Conservation (phyloP, 2,797 vertebrate genomes). For the Alcedo atthis region DNA sequence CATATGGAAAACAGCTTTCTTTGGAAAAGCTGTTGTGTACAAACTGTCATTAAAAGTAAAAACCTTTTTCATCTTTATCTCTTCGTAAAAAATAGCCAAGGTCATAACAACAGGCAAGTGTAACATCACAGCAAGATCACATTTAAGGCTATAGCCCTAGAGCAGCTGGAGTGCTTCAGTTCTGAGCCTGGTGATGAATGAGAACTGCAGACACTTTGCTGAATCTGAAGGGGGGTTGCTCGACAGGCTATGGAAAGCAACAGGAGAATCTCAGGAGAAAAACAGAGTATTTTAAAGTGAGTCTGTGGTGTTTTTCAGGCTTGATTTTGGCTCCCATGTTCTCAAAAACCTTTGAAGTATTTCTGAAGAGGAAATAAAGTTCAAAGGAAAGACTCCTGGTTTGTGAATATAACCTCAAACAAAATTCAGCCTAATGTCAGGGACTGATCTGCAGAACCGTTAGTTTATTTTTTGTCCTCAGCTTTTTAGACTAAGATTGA, state of each 20-base stretch:
- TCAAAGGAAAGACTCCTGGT: background rate
- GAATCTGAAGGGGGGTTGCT: background rate
- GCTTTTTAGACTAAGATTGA: background rate
- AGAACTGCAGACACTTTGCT: slow-evolving; percentile 3
- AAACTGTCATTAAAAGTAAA: slow-evolving; percentile 39
- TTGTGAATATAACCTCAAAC: background rate
- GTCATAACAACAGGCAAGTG: background rate
- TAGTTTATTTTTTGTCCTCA: background rate
- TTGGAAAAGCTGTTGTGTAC: background rate
- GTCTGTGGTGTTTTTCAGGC: background rate
- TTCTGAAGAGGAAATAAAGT: slow-evolving; percentile 6
- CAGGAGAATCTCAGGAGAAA: slow-evolving; percentile 27
- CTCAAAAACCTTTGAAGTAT: slow-evolving; percentile 35
- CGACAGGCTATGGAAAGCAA: slow-evolving; percentile 20
- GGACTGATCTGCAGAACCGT: background rate
- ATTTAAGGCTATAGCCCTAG: slow-evolving; percentile 12
- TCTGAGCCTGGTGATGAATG: slow-evolving; percentile 22
- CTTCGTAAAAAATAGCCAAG: slow-evolving; percentile 40
- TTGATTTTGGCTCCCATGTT: slow-evolving; percentile 2
- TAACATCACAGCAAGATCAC: slow-evolving; percentile 38
- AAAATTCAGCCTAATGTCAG: background rate
- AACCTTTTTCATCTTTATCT: slow-evolving; percentile 49
- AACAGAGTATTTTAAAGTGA: background rate
- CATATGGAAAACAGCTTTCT: background rate
- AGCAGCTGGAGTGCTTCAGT: slow-evolving; percentile 37